Base-by-base conservation (phyloP, 2,797 vertebrate genomes). In the Menidia menidia region DNA sequence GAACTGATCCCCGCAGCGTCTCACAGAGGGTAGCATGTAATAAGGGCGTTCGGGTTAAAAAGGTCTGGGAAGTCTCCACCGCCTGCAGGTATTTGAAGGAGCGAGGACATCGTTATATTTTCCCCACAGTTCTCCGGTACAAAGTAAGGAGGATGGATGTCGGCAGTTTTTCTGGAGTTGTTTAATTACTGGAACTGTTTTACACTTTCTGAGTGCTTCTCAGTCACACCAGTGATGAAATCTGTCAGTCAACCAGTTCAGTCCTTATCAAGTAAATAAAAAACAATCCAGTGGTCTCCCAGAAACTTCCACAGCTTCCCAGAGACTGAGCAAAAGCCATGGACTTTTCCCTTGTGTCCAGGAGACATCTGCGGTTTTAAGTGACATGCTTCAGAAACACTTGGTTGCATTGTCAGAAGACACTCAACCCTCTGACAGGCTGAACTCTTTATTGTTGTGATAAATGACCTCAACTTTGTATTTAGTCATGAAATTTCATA, bases 61-160 rank as follows among this genome's bases (percentile, higher is more conserved):
- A 64, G 52, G 42, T 56, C 43, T 39, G 52, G 19, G 42, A 31
- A 56, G 63, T 45, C 53, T 45, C 13, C 7, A 9, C 43, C 14
- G 42, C 52, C 52, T 12, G 31, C 31, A 47, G 31, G 30, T 51
- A 25, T 19, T 47, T 18, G 47, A 31, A 47, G 52, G 42, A 65
- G 25, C 30, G 19, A 19, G 18, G 12, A 19, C 18, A 55, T 32
- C 52, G 55, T 16, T n/a, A 56, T 42, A 47, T 47, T 31, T 32
- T 55, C 32, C 55, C 41, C 63, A 19, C 50, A 51, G 42, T 45
- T 14, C 42, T 35, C n/a, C n/a, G 50, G 25, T 25, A 25, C 25
- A 25, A 25, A 25, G 25, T 25, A 25, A 19, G 25, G 4, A 30
- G 50, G 19, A 51, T 51, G 50, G 10, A 18, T 39, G 7, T 7